These are phyloP conservation scores for Alauda arvensis DNA, from an alignment of 2,797 vertebrate genomes.

Conservation along the genomic window DNA sequence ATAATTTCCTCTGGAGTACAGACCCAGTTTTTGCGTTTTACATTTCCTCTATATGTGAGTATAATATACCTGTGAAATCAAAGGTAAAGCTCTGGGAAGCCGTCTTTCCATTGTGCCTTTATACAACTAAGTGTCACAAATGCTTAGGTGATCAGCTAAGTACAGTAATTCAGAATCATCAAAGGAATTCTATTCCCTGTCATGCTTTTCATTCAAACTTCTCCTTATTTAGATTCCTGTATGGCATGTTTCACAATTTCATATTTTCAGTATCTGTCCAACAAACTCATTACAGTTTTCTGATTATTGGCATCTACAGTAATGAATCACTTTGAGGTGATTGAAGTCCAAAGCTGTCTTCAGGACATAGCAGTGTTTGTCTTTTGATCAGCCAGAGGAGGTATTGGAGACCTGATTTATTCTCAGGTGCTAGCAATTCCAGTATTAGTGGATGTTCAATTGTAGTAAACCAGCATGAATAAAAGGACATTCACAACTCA, in stretches of 20 bases:
- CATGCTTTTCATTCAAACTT: neutral
- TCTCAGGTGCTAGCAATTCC: neutral
- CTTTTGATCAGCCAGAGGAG: neutral
- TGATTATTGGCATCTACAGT: neutral
- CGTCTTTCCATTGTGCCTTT: neutral
- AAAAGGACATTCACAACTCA: neutral
- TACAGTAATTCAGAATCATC: neutral
- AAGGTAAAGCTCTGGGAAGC: neutral
- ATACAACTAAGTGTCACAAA: neutral
- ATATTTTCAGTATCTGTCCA: neutral
- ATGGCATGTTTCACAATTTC: neutral
- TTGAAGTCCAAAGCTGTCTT: neutral
- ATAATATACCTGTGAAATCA: neutral
- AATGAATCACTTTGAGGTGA: neutral
- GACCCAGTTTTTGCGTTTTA: neutral
- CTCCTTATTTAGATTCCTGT: neutral
- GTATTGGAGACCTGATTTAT: neutral
- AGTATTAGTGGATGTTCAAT: neutral
- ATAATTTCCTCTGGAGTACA: neutral
- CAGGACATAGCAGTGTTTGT: neutral
- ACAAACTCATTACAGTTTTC: neutral
- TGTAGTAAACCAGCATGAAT: neutral
- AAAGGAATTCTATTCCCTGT: neutral
- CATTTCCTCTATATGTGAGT: neutral
- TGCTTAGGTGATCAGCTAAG: neutral